Base-by-base conservation (phyloP, 2,888 invertebrate genomes). In the Chelonus formosanus region DNA sequence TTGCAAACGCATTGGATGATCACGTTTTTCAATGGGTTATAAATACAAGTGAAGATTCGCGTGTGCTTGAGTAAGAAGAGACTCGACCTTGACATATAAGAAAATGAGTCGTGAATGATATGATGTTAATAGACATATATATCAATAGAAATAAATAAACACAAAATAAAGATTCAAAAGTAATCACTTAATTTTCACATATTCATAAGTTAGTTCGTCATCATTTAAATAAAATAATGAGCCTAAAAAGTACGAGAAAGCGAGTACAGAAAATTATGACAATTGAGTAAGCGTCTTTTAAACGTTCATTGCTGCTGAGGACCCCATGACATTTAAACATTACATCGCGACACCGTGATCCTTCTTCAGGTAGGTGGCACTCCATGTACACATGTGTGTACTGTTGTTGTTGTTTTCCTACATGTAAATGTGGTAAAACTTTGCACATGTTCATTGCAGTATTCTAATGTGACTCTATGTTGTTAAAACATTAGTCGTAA, bases 291-390 rank as follows among this genome's bases (percentile, higher is more conserved):
- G 63, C 63, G 66, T 65, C 60, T 60, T 63, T 32, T 32, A 57
- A 67, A 67, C 62, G 57, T 65, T 45, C 40, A n/a, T 35, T 43
- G 56, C 36, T 62, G 61, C 57, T 48, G 32, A 62, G 58, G 75
- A 80, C 81, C 77, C 74, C 80, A 78, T 82, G 82, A 82, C 82
- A 82, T 82, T 82, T 82, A 82, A 77, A 70, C 67, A 71, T 68
- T 70, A 67, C 58, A 59, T 56, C 36, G 62, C 53, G 53, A 63
- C 62, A 67, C 57, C 35, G 53, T 58, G 67, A 67, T 67, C 67
- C 55, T 62, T 60, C 35, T 54, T 59, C 35, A 45, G 50, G 34
- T 32, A 43, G 40, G 31, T 31, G 32, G 50, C 36, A 59, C 7
- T 20, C 5, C 35, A 54, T 61, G 52, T 54, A 65, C 45, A 65